These are phyloP conservation scores for Laticauda laticaudata DNA, from an alignment of 2,113 vertebrate genomes.

Conservation along the genomic window DNA sequence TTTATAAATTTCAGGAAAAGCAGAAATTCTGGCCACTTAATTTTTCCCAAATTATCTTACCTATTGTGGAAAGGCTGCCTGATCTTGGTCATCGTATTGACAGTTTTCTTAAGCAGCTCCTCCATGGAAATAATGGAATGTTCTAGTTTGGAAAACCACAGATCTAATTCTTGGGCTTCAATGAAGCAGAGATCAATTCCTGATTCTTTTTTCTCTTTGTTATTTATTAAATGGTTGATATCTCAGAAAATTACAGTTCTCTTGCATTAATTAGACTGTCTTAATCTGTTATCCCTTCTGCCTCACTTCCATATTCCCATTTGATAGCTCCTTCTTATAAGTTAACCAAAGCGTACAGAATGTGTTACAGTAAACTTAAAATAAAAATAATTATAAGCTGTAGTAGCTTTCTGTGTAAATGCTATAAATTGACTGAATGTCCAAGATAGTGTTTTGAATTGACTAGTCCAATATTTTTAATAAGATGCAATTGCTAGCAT, in stretches of 20 bases:
- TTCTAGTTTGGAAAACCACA: not conserved
- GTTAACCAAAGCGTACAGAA: not conserved
- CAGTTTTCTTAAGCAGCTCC: not conserved
- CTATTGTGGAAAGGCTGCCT: not conserved
- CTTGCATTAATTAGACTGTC: not conserved
- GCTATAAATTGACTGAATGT: not conserved
- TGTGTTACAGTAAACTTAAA: conserved; percentile 33
- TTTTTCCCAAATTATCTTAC: not conserved
- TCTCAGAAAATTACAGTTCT: not conserved
- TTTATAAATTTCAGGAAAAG: not conserved
- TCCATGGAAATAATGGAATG: not conserved
- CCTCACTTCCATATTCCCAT: not conserved
- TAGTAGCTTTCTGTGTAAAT: not conserved
- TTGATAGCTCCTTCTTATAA: no score
- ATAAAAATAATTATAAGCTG: conserved; percentile 24
- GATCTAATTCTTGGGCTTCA: not conserved
- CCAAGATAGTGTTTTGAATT: not conserved
- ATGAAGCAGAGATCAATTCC: not conserved
- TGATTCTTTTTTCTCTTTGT: not conserved
- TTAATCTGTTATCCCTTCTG: not conserved
- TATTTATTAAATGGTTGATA: conserved; percentile 8
- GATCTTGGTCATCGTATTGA: not conserved
- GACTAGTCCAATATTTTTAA: not conserved
- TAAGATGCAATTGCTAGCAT: not conserved
- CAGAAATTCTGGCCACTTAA: not conserved